Conservation (phyloP, 2,797 vertebrate species). For the Myotis findleyi region DNA sequence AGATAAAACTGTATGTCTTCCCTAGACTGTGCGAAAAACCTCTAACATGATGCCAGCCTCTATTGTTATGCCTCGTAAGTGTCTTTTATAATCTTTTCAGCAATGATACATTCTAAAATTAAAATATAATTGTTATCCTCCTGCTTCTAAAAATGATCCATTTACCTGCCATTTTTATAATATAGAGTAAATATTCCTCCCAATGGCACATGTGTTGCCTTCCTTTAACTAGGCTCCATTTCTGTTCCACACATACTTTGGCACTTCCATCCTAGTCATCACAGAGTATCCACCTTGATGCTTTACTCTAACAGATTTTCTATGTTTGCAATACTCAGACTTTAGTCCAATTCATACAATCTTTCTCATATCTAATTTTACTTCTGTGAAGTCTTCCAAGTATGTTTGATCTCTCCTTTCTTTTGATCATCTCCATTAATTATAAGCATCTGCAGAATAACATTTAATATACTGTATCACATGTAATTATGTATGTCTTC, state of each 20-base stretch:
- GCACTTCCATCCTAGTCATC: too few species aligned
- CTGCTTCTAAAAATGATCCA: background rate
- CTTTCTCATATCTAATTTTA: background rate
- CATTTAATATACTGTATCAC: background rate
- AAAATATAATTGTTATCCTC: background rate
- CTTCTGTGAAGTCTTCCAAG: background rate
- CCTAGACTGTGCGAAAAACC: background rate
- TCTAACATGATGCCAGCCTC: background rate
- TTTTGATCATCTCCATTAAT: background rate
- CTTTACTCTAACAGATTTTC: background rate
- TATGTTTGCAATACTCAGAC: background rate
- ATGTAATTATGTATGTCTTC: background rate
- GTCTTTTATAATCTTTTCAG: background rate
- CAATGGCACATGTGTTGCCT: accelerated
- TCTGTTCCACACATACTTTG: background rate
- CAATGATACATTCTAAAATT: background rate
- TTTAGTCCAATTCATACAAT: background rate
- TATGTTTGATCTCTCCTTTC: background rate
- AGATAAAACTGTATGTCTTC: background rate
- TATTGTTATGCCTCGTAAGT: background rate
- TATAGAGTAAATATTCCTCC: background rate
- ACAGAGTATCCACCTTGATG: background rate
- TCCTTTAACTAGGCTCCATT: background rate
- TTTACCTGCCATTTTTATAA: background rate
- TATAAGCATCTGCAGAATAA: background rate